These are phyloP conservation scores for Colletes collaris DNA, from an alignment of 2,888 invertebrate species.

Conservation along the genomic window DNA sequence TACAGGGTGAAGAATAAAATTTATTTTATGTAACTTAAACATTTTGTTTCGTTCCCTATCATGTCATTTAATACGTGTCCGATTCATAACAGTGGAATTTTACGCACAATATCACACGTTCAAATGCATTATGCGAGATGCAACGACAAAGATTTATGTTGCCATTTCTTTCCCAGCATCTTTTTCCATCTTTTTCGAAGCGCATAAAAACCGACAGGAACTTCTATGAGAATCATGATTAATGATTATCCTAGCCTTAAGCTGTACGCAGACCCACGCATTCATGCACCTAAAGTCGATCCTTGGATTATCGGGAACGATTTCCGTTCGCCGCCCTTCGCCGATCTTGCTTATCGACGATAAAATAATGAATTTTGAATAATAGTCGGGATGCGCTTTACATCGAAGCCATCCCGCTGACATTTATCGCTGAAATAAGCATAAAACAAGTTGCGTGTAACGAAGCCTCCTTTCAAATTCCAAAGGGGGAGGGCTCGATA, in stretches of 20 bases:
- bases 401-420: not conserved
- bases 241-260: conserved; percentile 30
- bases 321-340: not conserved
- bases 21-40: too few relatives aligned
- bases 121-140: not conserved
- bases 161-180: not conserved
- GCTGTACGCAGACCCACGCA: conserved; percentile 14
- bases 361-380: conserved; percentile 21
- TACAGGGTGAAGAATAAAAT: too few relatives aligned
- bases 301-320: conserved; percentile 32
- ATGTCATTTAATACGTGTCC: too few relatives aligned
- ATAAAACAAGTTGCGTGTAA: conserved; percentile 34
- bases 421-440: conserved; percentile 26
- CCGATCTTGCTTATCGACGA: not conserved
- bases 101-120: not conserved
- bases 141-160: conserved; percentile 37
- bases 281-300: conserved; percentile 16
- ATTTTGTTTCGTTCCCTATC: too few relatives aligned
- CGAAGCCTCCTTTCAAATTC: not conserved
- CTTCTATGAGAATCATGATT: conserved; percentile 26
- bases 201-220: conserved; percentile 6
- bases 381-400: conserved; percentile 18
- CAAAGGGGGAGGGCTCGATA: not conserved
- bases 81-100: not conserved
- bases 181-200: not conserved